A percentile compares a stretch with the other conserved stretches of the same genome.
phyloP scores from a whole-genome alignment of 23 tunicate genomes.

The Ciona savignyi region DNA sequence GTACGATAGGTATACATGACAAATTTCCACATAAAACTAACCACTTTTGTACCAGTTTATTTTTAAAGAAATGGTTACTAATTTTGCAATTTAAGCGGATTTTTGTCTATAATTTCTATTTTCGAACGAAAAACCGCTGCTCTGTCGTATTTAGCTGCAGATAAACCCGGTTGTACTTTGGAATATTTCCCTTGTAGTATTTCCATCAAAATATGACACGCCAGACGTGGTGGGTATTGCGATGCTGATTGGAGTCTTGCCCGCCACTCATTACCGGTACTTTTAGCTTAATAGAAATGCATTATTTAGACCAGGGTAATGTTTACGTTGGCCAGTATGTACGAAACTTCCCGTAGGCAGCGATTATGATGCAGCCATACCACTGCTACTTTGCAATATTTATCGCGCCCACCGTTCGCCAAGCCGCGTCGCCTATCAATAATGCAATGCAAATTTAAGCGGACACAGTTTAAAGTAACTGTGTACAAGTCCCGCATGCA shows the following conservation, averaged over 20 bases:
- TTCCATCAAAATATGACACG: neutral
- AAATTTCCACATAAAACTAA: too few relatives aligned
- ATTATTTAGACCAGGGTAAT: neutral
- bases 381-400: neutral
- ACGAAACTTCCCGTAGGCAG: neutral
- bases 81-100: too few relatives aligned
- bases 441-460: neutral
- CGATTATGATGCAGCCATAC: neutral
- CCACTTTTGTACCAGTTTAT: too few relatives aligned
- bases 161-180: too few relatives aligned
- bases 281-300: neutral
- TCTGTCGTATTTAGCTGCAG: too few relatives aligned
- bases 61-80: too few relatives aligned
- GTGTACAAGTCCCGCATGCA: neutral
- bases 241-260: neutral
- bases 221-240: neutral
- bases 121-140: too few relatives aligned
- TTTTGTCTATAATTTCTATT: too few relatives aligned
- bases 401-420: neutral
- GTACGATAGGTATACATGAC: too few relatives aligned
- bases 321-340: neutral
- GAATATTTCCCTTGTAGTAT: too few relatives aligned
- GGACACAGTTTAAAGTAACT: conserved; percentile 1
- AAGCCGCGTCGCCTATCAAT: neutral
- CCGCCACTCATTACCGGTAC: neutral